These are phyloP conservation scores for Leptobrachium ailaonicum DNA, from an alignment of 2,113 vertebrate genomes.

Conservation along the genomic window DNA sequence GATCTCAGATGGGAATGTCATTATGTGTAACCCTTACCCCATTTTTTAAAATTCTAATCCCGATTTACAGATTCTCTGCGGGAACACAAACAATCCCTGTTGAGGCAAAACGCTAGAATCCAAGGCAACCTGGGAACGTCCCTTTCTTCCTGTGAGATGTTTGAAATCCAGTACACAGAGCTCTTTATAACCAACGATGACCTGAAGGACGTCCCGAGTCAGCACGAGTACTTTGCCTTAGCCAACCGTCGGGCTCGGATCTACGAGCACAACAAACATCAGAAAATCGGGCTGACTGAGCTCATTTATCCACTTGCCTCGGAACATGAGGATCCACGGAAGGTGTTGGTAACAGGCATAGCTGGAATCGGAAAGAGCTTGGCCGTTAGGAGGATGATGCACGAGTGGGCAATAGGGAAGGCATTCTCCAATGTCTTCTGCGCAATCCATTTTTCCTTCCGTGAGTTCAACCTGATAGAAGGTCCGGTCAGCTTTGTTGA, in stretches of 20 bases:
- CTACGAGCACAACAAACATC: slow-evolving; percentile 62
- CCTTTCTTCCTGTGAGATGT: slow-evolving; percentile 59
- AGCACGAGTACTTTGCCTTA: slow-evolving; percentile 65
- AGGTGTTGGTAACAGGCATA: slow-evolving; percentile 68
- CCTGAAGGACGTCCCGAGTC: slow-evolving; percentile 48
- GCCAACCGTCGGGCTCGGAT: slow-evolving; percentile 62
- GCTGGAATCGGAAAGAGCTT: slow-evolving; percentile 74
- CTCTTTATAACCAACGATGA: slow-evolving; percentile 64
- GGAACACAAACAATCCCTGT: slow-evolving; percentile 59
- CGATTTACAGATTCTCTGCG: slow-evolving; percentile 55
- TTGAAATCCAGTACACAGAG: slow-evolving; percentile 67
- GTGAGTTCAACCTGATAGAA: slow-evolving; percentile 60
- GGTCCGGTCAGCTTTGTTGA: slow-evolving; percentile 56
- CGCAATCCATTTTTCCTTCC: slow-evolving; percentile 62
- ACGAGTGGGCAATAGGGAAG: slow-evolving; percentile 70
- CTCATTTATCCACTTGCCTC: slow-evolving; percentile 50
- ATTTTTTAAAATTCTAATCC: neutral
- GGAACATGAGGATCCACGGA: slow-evolving; percentile 53
- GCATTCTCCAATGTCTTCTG: slow-evolving; percentile 62
- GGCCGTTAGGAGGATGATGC: slow-evolving; percentile 66
- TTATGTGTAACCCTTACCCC: neutral
- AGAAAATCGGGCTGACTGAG: slow-evolving; percentile 54
- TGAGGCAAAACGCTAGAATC: slow-evolving; percentile 58
- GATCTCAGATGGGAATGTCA: no score
- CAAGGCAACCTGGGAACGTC: slow-evolving; percentile 52